Conservation (phyloP, 2,888 invertebrate species). For the Hesperia comma region DNA sequence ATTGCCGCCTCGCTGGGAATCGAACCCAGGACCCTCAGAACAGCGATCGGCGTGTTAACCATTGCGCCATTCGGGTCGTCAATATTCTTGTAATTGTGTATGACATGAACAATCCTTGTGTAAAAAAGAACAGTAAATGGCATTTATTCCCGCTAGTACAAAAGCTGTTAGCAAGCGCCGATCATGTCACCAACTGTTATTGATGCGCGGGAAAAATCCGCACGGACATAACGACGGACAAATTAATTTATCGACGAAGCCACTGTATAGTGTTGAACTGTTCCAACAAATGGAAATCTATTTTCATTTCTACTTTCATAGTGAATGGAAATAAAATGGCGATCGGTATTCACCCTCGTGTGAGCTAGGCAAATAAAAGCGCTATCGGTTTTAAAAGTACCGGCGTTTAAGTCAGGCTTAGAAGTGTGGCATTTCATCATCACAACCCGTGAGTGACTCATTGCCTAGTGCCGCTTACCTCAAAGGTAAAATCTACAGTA, state of each 20-base stretch:
- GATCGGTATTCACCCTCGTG: slow-evolving; percentile 1
- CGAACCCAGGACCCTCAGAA: too few species aligned
- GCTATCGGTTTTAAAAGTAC: background rate
- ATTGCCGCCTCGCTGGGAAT: too few species aligned
- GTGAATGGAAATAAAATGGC: slow-evolving; percentile 13
- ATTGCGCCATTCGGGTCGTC: too few species aligned
- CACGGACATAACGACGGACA: slow-evolving; percentile 31
- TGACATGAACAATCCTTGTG: too few species aligned
- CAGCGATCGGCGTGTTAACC: too few species aligned
- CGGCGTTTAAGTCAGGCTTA: background rate
- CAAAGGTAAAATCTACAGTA: too few species aligned
- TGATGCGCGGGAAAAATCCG: slow-evolving; percentile 35
- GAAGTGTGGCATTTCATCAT: background rate
- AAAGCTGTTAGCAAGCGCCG: slow-evolving; percentile 18
- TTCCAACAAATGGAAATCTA: slow-evolving; percentile 30
- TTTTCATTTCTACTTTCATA: slow-evolving; percentile 24
- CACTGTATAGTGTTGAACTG: slow-evolving; percentile 27
- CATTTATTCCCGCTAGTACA: background rate
- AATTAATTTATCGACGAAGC: slow-evolving; percentile 37
- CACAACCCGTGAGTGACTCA: too few species aligned
- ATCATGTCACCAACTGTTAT: slow-evolving; percentile 27
- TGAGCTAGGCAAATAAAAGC: slow-evolving; percentile 11
- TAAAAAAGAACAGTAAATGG: too few species aligned
- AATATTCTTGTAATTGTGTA: too few species aligned
- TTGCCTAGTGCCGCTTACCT: too few species aligned